Conservation (phyloP, 2,797 vertebrate species). For the Enteromius viviparus region DNA sequence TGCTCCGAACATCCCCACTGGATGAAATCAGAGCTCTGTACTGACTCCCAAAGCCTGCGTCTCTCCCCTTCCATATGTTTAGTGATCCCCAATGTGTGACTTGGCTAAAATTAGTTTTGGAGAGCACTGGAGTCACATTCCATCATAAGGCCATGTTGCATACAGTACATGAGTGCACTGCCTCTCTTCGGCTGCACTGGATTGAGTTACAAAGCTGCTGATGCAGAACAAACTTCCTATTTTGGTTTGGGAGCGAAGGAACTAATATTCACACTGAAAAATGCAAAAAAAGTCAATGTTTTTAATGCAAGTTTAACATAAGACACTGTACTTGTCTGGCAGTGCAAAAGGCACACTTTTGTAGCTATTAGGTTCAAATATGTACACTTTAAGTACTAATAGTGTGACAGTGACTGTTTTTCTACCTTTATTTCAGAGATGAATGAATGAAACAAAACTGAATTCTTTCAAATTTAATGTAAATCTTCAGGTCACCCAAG, state of each 20-base stretch:
- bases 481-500: background rate
- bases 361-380: no score
- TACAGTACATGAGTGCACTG: conserved; percentile 6
- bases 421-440: no score
- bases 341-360: background rate
- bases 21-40: conserved; percentile 40
- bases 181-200: background rate
- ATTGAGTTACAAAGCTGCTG: conserved; percentile 1
- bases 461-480: background rate
- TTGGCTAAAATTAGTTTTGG: conserved; percentile 51
- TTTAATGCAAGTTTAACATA: background rate
- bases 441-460: background rate
- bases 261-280: background rate
- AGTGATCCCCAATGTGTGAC: conserved; percentile 33
- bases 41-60: conserved; percentile 21
- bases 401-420: no score
- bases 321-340: background rate
- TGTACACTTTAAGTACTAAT: no score
- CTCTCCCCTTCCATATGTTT: conserved; percentile 10
- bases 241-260: background rate
- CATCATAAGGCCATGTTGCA: conserved; percentile 23
- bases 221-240: background rate
- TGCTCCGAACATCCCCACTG: background rate
- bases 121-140: conserved; percentile 46
- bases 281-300: background rate